Evolutionary conservation across 2,888 invertebrate species (phyloP), one percentile per base, ranked within the genome.

Genomic region (Halictus ligatus): DNA sequence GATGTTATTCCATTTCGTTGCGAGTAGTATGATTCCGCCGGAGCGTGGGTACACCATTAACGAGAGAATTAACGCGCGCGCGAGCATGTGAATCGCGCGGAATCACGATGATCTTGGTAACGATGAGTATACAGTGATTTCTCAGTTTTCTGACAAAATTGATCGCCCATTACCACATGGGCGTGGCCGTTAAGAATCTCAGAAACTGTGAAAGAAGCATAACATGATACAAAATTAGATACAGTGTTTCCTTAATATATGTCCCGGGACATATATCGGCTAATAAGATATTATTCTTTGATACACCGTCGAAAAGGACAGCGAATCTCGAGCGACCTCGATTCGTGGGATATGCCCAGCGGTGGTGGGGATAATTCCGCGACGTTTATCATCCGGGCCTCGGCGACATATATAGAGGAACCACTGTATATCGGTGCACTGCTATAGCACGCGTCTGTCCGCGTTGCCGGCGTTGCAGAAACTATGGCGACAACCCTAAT

Each of bases 41-140:
- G 29, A 50, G 43, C 69, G 82, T 81, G 82, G 60, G 43, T 84
- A 77, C 21, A 15, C 75, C 25, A 35, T 50, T 67, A 78, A 75
- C 50, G n/a, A 75, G 21, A 29, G 13, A 48, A 79, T 78, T 83
- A 83, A 67, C 64, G 54, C 25, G 71, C 25, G 71, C 71, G 29
- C 64, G 50, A 58, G 73, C 46, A 73, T 64, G 54, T 46, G 81
- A 67, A 81, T 58, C n/a, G 21, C 50, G 25, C 1, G 58, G 18
- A 79, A 79, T 83, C 46, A 58, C 73, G 64, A 48, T 83, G 40
- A 75, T 64, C 64, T 15, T 64, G 25, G 15, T 29, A 64, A 64
- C 64, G 7, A 64, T 15, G 64, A 5, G 29, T 15, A 54, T 10
- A n/a, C n/a, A 54, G 10, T 8, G 10, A 54, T 54, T 21, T 54